Percentiles rank a stretch among this genome's conserved stretches.
Conservation (phyloP, 2,797 vertebrate species). For the Gymnoscopelus braueri region DNA sequence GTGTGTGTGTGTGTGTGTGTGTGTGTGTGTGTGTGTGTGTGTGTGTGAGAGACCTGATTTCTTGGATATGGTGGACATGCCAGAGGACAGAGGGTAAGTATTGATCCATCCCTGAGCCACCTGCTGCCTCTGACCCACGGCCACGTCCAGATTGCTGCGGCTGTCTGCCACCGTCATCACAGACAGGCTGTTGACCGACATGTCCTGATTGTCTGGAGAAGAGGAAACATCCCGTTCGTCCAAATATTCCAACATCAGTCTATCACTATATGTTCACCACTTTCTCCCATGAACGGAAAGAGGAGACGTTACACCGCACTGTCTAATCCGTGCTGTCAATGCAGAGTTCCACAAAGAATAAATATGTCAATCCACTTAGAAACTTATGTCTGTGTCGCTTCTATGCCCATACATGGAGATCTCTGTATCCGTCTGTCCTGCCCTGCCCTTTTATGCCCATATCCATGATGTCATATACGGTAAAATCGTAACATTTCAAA, state of each 20-base stretch:
- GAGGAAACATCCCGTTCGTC: neutral
- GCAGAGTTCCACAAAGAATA: no score
- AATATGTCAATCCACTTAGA: no score
- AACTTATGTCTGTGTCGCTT: no score
- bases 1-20: neutral
- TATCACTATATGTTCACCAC: neutral
- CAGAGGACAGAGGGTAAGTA: conserved; percentile 95
- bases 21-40: neutral
- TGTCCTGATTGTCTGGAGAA: conserved; percentile 91
- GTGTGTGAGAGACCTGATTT: conserved; percentile 87
- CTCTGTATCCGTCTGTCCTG: no score
- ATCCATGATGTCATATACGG: no score
- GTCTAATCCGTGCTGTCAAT: no score
- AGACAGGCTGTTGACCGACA: conserved; percentile 85
- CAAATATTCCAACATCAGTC: neutral
- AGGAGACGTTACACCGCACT: no score
- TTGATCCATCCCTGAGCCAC: conserved; percentile 97
- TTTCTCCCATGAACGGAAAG: no score
- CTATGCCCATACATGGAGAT: no score
- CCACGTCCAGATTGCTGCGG: conserved; percentile 90
- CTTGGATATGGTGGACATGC: conserved; percentile 98
- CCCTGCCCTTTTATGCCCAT: no score
- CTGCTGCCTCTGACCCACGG: conserved; percentile 92
- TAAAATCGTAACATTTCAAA: no score
- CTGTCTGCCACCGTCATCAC: conserved; percentile 82